These are phyloP conservation scores for Leucophenga maculata DNA, from an alignment of 2,888 invertebrate genomes.

Conservation along the genomic window DNA sequence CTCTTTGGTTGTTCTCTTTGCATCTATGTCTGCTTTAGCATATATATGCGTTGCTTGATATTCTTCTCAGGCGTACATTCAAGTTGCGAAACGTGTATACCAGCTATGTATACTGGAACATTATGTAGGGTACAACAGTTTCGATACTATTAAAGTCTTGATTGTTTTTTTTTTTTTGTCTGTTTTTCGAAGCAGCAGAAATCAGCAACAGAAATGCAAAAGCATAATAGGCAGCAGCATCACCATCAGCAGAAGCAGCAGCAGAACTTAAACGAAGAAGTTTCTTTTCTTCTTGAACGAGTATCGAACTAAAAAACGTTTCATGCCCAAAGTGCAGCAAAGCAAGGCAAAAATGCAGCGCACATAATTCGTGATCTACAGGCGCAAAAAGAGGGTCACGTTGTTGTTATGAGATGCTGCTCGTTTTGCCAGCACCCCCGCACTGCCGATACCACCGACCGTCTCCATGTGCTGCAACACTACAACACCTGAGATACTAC, in stretches of 20 bases:
- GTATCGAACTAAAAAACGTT: slow-evolving; percentile 19
- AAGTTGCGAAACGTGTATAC: no score
- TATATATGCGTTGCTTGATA: no score
- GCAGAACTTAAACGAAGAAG: slow-evolving; percentile 11
- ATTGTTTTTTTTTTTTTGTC: no score
- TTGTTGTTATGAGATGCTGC: slow-evolving; percentile 44
- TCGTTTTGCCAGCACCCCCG: slow-evolving; percentile 21
- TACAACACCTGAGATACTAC: slow-evolving; percentile 34
- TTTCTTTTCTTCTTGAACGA: slow-evolving; percentile 19
- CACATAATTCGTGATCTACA: slow-evolving; percentile 69
- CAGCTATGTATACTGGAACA: no score
- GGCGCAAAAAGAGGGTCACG: slow-evolving; percentile 72
- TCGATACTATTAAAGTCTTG: no score
- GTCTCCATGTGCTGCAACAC: slow-evolving; percentile 41
- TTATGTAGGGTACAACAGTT: no score
- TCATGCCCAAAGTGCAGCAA: slow-evolving; percentile 30
- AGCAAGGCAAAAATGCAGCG: slow-evolving; percentile 45
- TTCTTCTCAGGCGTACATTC: no score
- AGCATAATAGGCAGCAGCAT: slow-evolving; percentile 47
- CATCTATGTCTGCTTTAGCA: no score
- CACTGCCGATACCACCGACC: slow-evolving; percentile 28
- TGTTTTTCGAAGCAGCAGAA: not conserved
- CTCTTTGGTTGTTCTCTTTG: no score
- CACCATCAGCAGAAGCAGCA: no score
- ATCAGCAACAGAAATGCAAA: slow-evolving; percentile 47